Evolutionary conservation across 2,888 invertebrate genomes (phyloP).

Genomic region (Rhamphomyia laevipes): DNA sequence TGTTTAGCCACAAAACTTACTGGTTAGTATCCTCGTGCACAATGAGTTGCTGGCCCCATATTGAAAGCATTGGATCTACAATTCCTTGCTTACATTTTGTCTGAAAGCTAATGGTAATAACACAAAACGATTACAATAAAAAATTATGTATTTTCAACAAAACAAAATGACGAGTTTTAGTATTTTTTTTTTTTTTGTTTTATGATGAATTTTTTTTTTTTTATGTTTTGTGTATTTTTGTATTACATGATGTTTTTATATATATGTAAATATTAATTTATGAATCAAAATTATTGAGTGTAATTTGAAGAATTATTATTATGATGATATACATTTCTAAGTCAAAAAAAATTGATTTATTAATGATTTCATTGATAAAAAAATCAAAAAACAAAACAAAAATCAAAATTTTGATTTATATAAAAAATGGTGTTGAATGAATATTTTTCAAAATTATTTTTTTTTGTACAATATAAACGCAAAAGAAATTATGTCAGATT

Average conservation of each 20-base stretch:
- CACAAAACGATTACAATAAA: constrained; percentile 16
- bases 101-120: constrained; percentile 52
- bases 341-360: no score
- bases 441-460: no score
- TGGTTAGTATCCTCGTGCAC: constrained; percentile 95
- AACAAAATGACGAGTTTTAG: background rate
- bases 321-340: background rate
- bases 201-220: background rate
- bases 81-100: constrained; percentile 88
- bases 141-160: background rate
- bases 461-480: no score
- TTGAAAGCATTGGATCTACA: constrained; percentile 96
- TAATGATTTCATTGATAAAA: no score
- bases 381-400: no score
- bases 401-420: no score
- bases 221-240: background rate
- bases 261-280: no score
- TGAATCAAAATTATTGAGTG: no score
- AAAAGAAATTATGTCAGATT: no score
- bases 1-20: constrained; percentile 55
- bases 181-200: background rate
- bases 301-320: background rate
- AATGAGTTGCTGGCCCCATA: constrained; percentile 97
- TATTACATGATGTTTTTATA: no score
- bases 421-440: no score